Percentiles rank a stretch among this genome's conserved stretches.
Evolutionary conservation across 2,888 invertebrate species (phyloP).

Genomic region (Harmothoe impar): DNA sequence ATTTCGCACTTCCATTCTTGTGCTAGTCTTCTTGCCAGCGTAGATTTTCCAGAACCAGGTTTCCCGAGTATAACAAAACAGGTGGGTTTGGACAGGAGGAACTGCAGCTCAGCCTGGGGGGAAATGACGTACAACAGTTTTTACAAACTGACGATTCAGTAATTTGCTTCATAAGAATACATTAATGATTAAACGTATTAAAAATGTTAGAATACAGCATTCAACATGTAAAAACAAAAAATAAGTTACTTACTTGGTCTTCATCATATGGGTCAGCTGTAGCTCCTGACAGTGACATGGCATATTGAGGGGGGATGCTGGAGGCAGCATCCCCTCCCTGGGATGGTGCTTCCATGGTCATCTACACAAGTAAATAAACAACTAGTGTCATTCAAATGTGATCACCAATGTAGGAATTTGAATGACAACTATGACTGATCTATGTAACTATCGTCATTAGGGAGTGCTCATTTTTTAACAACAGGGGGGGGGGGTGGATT

Average conservation of each 20-base stretch:
- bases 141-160: no score
- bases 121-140: background rate
- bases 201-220: no score
- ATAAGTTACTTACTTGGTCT: conserved; percentile 77
- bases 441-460: no score
- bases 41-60: conserved; percentile 82
- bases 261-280: conserved; percentile 79
- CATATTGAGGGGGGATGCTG: background rate
- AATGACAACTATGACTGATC: no score
- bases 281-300: background rate
- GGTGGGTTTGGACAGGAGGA: conserved; percentile 82
- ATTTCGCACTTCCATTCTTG: conserved; percentile 83
- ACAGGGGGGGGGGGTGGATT: no score
- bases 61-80: conserved; percentile 83
- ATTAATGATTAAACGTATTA: no score
- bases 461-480: no score
- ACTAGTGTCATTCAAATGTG: no score
- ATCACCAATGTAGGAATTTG: no score
- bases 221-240: no score
- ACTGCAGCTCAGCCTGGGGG: conserved; percentile 80
- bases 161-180: no score
- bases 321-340: conserved; percentile 41
- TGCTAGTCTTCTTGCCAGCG: conserved; percentile 80
- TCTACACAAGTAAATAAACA: conserved; percentile 21
- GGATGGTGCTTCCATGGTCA: conserved; percentile 10